Base-by-base conservation (phyloP, 2,113 vertebrate species). In the Brachypodius melanocephalos region DNA sequence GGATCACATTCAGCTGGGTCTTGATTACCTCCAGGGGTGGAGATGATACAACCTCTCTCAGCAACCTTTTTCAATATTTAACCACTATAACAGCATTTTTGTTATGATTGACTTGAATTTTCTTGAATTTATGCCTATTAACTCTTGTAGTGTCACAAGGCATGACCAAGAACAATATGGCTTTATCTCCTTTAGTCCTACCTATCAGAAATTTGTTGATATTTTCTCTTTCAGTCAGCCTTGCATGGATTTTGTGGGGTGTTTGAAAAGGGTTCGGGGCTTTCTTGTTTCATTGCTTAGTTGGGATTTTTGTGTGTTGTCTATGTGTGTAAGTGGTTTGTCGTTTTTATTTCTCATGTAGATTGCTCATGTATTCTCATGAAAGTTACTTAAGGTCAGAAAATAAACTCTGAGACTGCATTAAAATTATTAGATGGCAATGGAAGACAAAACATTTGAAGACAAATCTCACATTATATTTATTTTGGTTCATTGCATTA, bases 301-400 rank as follows among this genome's bases (percentile, higher is more conserved):
- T 20, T 79, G 7, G 1, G 1, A 28, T 48, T 25, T 29, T 28
- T 48, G 31, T 77, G 22, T 29, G 5, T 17, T 36, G 9, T 40
- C 9, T 57, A 3, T 15, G 7, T 28, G 2, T 31, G 3, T 21
- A 6, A 10, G 18, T 55, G 1, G 1, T 45, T 62, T 17, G 1
- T 34, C 34, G 7, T 36, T 58, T 55, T 36, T 34, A 28, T 14
- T 28, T 36, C 9, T 79, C 3, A 13, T 14, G 6, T 38, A 66
- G 28, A 59, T 81, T 51, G 6, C 8, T 58, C 3, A 26, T 63
- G 2, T 46, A 84, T 81, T 46, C 71, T 43, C 82, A 83, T 29
- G 2, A 73, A 75, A 65, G 4, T 38, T 67, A 45, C 22, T 28
- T 79, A 52, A 42, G 19, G 36, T 88, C 38, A 89, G 38, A 78